Percentiles rank a stretch among this genome's conserved stretches.
Evolutionary conservation across 1,140 invertebrate genomes (phyloP).

Genomic region (Acyrthosiphon pisum): DNA sequence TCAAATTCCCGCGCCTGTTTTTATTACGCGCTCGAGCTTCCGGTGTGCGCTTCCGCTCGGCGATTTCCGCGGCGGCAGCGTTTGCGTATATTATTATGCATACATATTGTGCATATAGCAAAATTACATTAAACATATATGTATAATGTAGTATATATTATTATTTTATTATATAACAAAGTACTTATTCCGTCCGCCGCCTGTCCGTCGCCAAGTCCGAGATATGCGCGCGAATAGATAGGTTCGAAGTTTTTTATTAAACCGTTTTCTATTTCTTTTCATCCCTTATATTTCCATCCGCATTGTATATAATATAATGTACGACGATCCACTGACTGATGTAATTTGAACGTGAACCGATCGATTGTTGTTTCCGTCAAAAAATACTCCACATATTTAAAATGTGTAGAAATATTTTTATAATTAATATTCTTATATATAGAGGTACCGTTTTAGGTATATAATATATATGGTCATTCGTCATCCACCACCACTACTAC

Average conservation of each 20-base stretch:
- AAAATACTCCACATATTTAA: too few species aligned
- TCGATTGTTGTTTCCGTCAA: background rate
- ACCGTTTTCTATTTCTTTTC: background rate
- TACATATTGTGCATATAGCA: background rate
- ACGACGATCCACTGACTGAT: background rate
- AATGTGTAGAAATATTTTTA: too few species aligned
- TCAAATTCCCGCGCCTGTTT: slow-evolving; percentile 37
- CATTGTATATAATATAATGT: background rate
- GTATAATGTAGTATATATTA: background rate
- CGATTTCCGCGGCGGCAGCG: slow-evolving; percentile 19
- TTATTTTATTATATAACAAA: background rate
- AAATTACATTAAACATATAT: background rate
- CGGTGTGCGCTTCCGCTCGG: slow-evolving; percentile 9
- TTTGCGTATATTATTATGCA: slow-evolving; percentile 4
- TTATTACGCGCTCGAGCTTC: slow-evolving; percentile 33
- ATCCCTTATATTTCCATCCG: background rate
- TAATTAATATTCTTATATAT: too few species aligned
- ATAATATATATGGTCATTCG: too few species aligned
- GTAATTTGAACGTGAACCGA: background rate
- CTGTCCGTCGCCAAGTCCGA: background rate
- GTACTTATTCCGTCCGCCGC: background rate
- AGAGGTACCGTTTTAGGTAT: too few species aligned
- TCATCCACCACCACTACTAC: background rate
- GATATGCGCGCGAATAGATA: background rate
- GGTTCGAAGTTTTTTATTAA: background rate